A percentile compares a stretch with the other conserved stretches of the same genome.
phyloP scores from a whole-genome alignment of 2,888 invertebrate species.

The Oscheius sp. region DNA sequence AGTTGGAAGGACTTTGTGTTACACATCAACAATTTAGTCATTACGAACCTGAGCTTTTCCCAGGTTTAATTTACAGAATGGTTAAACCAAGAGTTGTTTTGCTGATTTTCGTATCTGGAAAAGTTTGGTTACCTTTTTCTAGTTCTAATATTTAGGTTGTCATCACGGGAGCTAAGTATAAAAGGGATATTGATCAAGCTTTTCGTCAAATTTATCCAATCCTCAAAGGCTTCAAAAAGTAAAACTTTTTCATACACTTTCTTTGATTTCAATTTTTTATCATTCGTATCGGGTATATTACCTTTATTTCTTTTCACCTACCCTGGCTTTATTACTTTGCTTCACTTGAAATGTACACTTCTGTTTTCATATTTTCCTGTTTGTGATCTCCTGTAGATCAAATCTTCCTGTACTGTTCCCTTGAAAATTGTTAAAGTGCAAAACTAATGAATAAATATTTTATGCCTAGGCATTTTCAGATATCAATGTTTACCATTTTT shows the following conservation, averaged over 20 bases:
- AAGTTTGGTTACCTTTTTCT: conserved; percentile 73
- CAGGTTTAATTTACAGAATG: conserved; percentile 91
- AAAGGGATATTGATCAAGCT: conserved; percentile 89
- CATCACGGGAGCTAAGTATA: conserved; percentile 90
- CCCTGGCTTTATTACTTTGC: too few relatives aligned
- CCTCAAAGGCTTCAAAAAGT: conserved; percentile 88
- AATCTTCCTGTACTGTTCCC: too few relatives aligned
- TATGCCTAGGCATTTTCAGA: too few relatives aligned
- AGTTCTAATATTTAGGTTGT: conserved; percentile 74
- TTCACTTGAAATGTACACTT: too few relatives aligned
- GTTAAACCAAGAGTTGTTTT: conserved; percentile 92
- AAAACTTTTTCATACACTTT: background rate
- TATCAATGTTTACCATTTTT: too few relatives aligned
- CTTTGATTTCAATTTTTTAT: too few relatives aligned
- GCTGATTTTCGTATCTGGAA: conserved; percentile 97
- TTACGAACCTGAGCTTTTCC: conserved; percentile 97
- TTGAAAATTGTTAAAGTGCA: too few relatives aligned
- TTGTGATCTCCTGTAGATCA: too few relatives aligned
- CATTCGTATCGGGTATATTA: too few relatives aligned
- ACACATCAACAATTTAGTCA: conserved; percentile 83
- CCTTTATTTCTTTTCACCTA: too few relatives aligned
- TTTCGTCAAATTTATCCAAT: conserved; percentile 94
- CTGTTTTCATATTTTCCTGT: too few relatives aligned
- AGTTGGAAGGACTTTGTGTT: conserved; percentile 82
- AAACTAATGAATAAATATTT: too few relatives aligned